These are phyloP conservation scores for sheep (Ovis aries) DNA, from an alignment of 2,113 vertebrate species.

Conservation along the genomic window DNA sequence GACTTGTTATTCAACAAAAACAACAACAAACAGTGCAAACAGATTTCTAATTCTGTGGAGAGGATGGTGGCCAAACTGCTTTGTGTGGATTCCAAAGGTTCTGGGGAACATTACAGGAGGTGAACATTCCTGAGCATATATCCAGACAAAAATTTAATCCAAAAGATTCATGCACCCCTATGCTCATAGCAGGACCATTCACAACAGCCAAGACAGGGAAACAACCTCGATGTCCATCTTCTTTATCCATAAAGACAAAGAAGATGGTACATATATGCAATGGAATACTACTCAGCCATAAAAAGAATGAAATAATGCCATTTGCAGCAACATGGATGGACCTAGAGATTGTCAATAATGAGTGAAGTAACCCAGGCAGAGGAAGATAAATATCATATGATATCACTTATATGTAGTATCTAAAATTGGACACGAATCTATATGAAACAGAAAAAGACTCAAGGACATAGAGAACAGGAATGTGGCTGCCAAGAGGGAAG, in stretches of 20 bases:
- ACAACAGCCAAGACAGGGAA: neutral
- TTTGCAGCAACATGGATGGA: neutral
- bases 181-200: neutral
- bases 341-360: neutral
- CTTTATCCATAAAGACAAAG: neutral
- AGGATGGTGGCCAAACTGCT: neutral
- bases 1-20: neutral
- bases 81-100: neutral
- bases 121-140: neutral
- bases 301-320: neutral
- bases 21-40: neutral
- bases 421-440: neutral
- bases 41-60: neutral
- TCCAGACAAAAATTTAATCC: neutral
- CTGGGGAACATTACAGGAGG: neutral
- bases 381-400: neutral
- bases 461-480: neutral
- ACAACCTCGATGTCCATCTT: neutral
- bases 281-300: neutral
- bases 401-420: neutral
- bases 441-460: neutral
- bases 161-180: neutral
- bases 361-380: neutral
- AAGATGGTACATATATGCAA: neutral
- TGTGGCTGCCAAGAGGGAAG: neutral